Base-by-base conservation (phyloP, 2,113 vertebrate species). In the Urocolius indicus region DNA sequence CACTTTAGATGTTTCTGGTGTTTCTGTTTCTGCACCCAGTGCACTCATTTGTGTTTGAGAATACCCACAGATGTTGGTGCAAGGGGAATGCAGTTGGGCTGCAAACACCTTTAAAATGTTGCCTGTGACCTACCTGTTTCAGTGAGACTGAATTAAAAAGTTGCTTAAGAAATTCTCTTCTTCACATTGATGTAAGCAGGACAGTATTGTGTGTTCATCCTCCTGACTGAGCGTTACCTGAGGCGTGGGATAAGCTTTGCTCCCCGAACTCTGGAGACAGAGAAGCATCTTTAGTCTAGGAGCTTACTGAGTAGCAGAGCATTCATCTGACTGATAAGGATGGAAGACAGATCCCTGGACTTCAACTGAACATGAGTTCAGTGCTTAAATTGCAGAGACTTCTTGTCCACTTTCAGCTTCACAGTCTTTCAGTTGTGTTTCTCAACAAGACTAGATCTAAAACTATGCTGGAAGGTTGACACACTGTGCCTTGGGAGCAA, bases 1-100 rank as follows among this genome's bases (percentile, higher is more conserved):
- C 30, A 1, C 22, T 1, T 5, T 8, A 5, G 46, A 3, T 7
- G 0, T 13, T 4, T 26, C n/a, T 49, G 57, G 27, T 34, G 32
- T 4, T 13, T 18, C 71, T n/a, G 18, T 6, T 23, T 6, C 57
- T 8, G 57, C 8, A 0, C 5, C 18, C 36, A 4, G 1, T 2
- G 52, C 72, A 0, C 51, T 1, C 10, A 1, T 18, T 8, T 17
- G 38, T 15, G 29, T 2, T n/a, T 20, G 78, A 58, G 45, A 34
- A 16, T 8, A 12, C 27, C 51, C 14, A 13, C 45, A 6, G 78
- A 2, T 6, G 45, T 5, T 20, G 5, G 5, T 2, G 17, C 27
- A 7, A 26, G 19, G 34, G 27, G 23, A 16, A 6, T 3, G 22
- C 4, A 41, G n/a, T 4, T 23, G 4, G 59, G 11, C 51, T 3